A percentile compares a stretch with the other conserved stretches of the same genome.
Evolutionary conservation across 2,888 invertebrate genomes (phyloP).

Genomic region (Diarsia dahlii): DNA sequence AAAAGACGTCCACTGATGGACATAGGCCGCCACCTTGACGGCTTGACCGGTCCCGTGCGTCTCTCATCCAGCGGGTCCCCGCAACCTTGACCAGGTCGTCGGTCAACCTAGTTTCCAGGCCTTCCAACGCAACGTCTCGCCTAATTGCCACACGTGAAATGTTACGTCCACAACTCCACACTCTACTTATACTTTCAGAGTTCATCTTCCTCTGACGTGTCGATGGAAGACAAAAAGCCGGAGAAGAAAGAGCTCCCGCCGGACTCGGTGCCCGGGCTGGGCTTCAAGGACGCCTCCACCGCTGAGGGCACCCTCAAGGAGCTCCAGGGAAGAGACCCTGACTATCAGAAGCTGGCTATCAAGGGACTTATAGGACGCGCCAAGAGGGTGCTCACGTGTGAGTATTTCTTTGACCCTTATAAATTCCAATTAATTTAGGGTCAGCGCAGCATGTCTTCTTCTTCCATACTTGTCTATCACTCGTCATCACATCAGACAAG

Average conservation of each 20-base stretch:
- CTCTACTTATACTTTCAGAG: conserved; percentile 72
- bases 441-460: no score
- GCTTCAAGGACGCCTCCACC: conserved; percentile 95
- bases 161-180: not conserved
- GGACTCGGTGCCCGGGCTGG: conserved; percentile 93
- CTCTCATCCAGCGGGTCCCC: no score
- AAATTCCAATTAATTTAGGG: no score
- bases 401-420: conserved; percentile 63
- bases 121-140: no score
- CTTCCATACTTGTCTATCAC: no score
- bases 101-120: no score
- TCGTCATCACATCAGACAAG: no score
- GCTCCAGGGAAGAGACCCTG: conserved; percentile 94
- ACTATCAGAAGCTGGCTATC: conserved; percentile 94
- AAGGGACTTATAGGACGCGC: conserved; percentile 93
- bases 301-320: conserved; percentile 92
- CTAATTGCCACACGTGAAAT: not conserved
- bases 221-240: conserved; percentile 84
- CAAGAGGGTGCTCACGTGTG: conserved; percentile 93
- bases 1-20: no score
- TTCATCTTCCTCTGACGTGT: conserved; percentile 83
- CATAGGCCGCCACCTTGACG: no score
- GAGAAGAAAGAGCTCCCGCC: conserved; percentile 77
- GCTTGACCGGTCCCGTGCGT: no score
- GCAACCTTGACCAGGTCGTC: no score